Conservation (phyloP, 2,888 invertebrate genomes). For the Apodemia zela region DNA sequence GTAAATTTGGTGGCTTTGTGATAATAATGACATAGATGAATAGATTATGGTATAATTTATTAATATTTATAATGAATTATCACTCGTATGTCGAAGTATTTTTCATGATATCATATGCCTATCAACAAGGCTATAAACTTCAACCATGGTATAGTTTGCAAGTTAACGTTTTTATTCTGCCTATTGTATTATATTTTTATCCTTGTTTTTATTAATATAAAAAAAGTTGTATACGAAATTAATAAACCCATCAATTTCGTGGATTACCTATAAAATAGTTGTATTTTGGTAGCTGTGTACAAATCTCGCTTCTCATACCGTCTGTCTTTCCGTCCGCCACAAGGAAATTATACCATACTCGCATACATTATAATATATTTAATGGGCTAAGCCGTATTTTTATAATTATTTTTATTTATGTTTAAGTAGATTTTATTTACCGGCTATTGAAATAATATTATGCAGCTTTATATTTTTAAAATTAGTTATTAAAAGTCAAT, state of each 20-base stretch:
- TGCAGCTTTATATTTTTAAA: background rate
- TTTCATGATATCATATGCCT: background rate
- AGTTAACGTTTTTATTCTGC: slow-evolving; percentile 2
- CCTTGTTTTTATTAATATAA: no score
- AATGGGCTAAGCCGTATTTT: background rate
- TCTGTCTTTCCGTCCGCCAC: slow-evolving; percentile 32
- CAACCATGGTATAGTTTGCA: slow-evolving; percentile 6
- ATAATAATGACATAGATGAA: slow-evolving; percentile 6
- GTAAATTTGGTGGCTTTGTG: background rate
- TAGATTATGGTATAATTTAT: slow-evolving; percentile 1
- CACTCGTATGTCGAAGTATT: slow-evolving; percentile 1
- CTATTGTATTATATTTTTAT: background rate
- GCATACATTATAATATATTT: background rate
- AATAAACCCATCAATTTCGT: slow-evolving; percentile 14
- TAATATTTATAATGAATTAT: background rate
- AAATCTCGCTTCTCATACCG: slow-evolving; percentile 32
- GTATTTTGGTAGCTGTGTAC: slow-evolving; percentile 28
- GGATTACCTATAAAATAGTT: slow-evolving; percentile 22
- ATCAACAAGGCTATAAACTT: background rate
- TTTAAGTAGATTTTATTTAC: background rate
- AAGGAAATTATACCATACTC: slow-evolving; percentile 12
- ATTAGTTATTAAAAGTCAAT: background rate
- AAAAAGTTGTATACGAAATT: background rate
- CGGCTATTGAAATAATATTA: background rate
- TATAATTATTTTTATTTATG: background rate